A percentile compares a stretch with the other conserved stretches of the same genome.
Conservation (phyloP, 1,140 invertebrate species). For the Drosophila lacteicornis region DNA sequence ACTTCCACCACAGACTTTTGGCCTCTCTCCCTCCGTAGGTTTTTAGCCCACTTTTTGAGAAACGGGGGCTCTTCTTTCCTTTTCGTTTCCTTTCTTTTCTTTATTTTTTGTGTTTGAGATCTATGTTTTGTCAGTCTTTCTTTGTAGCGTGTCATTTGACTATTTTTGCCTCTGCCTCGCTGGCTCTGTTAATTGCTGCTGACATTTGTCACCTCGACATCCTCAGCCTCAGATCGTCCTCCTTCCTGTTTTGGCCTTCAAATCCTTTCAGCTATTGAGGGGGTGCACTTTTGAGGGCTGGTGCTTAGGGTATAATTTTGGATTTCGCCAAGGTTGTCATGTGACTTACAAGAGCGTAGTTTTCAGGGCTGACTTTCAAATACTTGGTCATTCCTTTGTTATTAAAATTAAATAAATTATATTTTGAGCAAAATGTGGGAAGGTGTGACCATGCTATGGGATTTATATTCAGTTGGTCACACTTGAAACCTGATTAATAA, state of each 20-base stretch:
- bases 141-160: slow-evolving; percentile 62
- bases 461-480: not conserved
- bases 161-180: slow-evolving; percentile 51
- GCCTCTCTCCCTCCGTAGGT: not conserved
- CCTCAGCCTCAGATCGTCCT: not conserved
- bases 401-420: not conserved
- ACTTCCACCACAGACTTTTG: slow-evolving; percentile 41
- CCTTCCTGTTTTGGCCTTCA: slow-evolving; percentile 19
- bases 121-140: slow-evolving; percentile 67
- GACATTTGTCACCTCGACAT: slow-evolving; percentile 59
- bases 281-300: slow-evolving; percentile 3
- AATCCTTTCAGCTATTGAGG: not conserved
- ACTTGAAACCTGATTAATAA: fast-evolving
- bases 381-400: not conserved
- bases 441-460: not conserved
- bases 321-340: slow-evolving; percentile 4
- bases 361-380: not conserved
- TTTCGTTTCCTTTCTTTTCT: not conserved
- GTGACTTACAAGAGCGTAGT: not conserved
- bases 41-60: slow-evolving; percentile 18
- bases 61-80: slow-evolving; percentile 11
- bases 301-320: slow-evolving; percentile 14
- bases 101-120: slow-evolving; percentile 11
- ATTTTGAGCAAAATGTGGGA: not conserved
- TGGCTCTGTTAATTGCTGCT: slow-evolving; percentile 75